Conservation (phyloP, 2,797 vertebrate species). For the Thripadectes ignobilis region DNA sequence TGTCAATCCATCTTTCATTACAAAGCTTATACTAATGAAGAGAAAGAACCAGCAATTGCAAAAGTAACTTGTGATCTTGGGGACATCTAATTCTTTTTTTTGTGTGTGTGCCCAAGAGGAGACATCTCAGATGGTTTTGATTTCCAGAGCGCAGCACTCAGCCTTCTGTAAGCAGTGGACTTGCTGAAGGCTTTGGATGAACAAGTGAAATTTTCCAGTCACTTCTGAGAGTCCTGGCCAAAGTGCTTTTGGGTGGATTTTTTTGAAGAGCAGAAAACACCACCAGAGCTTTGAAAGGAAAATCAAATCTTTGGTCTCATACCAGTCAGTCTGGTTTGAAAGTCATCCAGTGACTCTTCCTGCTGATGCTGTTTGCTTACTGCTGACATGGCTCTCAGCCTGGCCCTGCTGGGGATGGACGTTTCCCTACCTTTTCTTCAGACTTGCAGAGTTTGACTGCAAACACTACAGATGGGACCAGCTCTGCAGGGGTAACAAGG, state of each 20-base stretch:
- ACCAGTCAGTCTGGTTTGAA: neutral
- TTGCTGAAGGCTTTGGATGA: neutral
- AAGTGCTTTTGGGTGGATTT: neutral
- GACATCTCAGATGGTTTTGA: neutral
- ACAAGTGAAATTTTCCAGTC: neutral
- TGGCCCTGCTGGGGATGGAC: neutral
- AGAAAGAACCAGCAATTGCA: neutral
- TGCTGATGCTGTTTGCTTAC: neutral
- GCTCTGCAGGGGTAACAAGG: fast-evolving
- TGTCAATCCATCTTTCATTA: neutral
- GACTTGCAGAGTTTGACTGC: neutral
- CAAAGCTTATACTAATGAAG: neutral
- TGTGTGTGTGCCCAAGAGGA: neutral
- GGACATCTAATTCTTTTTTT: neutral
- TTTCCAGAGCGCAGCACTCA: neutral
- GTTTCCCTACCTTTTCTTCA: neutral
- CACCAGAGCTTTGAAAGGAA: neutral
- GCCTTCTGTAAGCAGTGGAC: neutral
- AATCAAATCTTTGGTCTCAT: neutral
- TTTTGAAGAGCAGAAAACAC: neutral
- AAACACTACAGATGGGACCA: neutral
- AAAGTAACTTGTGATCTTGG: neutral
- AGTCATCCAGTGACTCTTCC: neutral
- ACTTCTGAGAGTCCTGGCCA: neutral
- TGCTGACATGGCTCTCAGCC: neutral